Percentiles rank a stretch among this genome's conserved stretches.
Conservation (phyloP, 2,888 invertebrate species). For the Drosophila macrospina region DNA sequence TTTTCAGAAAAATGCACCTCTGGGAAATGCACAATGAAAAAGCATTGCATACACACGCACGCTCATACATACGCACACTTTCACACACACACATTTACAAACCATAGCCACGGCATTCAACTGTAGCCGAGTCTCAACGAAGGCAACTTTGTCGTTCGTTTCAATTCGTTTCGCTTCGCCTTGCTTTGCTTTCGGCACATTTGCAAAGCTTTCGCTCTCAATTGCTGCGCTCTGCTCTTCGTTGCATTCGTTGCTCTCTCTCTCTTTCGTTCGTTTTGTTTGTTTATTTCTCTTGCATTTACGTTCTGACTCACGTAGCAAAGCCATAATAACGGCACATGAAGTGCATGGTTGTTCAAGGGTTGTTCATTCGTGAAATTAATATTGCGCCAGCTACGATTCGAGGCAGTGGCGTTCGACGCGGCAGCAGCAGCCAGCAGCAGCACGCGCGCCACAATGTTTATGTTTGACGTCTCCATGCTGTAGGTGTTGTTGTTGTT, state of each 20-base stretch:
- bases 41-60: slow-evolving; percentile 60
- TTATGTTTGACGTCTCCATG: slow-evolving; percentile 58
- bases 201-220: slow-evolving; percentile 7
- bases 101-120: slow-evolving; percentile 1
- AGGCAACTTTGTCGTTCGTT: slow-evolving; percentile 9
- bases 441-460: slow-evolving; percentile 74
- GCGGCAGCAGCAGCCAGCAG: slow-evolving; percentile 22
- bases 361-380: slow-evolving; percentile 82
- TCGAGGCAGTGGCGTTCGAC: slow-evolving; percentile 30
- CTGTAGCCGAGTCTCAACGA: slow-evolving; percentile 1
- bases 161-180: not conserved
- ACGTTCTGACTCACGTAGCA: slow-evolving; percentile 56
- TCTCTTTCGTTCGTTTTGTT: not conserved
- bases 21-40: slow-evolving; percentile 84
- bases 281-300: slow-evolving; percentile 26
- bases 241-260: slow-evolving; percentile 6
- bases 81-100: not conserved
- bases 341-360: slow-evolving; percentile 80
- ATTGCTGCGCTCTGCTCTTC: not conserved
- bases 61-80: slow-evolving; percentile 7
- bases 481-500: slow-evolving; percentile 41
- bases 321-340: slow-evolving; percentile 74
- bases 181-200: slow-evolving; percentile 29
- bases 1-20: slow-evolving; percentile 84
- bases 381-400: slow-evolving; percentile 72